Conservation (phyloP, 2,888 invertebrate genomes). For the Athalia cordata region DNA sequence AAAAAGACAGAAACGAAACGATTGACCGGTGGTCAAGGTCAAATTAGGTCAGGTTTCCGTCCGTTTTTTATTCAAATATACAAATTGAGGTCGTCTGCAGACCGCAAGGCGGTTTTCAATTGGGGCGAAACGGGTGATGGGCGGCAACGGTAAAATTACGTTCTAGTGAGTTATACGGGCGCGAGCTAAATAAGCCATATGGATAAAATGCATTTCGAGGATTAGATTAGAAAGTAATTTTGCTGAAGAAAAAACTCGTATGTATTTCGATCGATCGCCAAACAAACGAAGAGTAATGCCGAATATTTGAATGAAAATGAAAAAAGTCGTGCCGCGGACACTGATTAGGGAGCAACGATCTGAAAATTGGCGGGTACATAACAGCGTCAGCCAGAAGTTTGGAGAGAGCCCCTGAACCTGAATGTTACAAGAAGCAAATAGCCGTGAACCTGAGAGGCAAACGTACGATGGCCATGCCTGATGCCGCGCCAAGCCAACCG, state of each 20-base stretch:
- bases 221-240: too few species aligned
- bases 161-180: neutral
- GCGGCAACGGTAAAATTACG: neutral
- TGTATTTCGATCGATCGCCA: neutral
- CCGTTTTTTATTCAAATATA: neutral
- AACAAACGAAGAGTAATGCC: neutral
- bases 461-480: slow-evolving; percentile 6
- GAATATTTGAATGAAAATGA: neutral
- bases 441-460: slow-evolving; percentile 33
- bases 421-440: slow-evolving; percentile 18
- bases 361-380: too few species aligned
- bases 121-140: slow-evolving; percentile 15
- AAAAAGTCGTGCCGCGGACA: neutral
- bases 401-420: slow-evolving; percentile 36
- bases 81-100: neutral
- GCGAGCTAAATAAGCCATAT: too few species aligned
- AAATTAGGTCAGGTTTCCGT: neutral
- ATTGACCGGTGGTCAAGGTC: neutral
- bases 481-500: neutral
- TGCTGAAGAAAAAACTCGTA: too few species aligned
- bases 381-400: neutral
- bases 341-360: too few species aligned
- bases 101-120: slow-evolving; percentile 27
- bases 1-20: neutral
- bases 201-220: too few species aligned